Conservation (phyloP, 2,113 vertebrate genomes). For the Turnix velox region DNA sequence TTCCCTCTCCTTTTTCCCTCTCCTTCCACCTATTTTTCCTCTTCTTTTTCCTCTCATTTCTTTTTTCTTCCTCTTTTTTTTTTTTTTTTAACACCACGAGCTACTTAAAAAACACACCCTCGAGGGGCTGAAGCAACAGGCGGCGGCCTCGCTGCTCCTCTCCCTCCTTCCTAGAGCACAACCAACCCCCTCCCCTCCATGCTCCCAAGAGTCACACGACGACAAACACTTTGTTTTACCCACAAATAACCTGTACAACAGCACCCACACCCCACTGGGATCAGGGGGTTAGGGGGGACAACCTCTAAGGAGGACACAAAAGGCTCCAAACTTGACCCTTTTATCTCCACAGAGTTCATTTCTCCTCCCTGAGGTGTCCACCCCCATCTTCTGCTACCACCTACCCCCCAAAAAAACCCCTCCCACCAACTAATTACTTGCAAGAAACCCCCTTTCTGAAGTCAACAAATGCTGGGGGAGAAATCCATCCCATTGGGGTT, state of each 20-base stretch:
- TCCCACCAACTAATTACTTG: constrained; percentile 54
- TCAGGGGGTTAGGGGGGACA: too few species aligned
- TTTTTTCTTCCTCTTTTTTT: neutral
- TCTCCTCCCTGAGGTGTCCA: constrained; percentile 18
- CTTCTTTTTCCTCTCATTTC: neutral
- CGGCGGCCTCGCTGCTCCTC: constrained; percentile 34
- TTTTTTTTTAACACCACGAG: neutral
- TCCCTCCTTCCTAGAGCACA: constrained; percentile 50
- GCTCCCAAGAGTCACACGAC: constrained; percentile 62
- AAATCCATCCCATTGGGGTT: constrained; percentile 3
- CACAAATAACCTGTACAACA: constrained; percentile 67
- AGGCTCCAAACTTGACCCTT: neutral
- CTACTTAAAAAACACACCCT: constrained; percentile 58
- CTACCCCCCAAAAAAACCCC: constrained; percentile 52
- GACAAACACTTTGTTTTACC: constrained; percentile 62
- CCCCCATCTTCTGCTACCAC: too few species aligned
- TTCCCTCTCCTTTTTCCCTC: neutral
- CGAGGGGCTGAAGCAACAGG: constrained; percentile 45
- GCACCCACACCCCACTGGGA: too few species aligned
- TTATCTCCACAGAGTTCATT: constrained; percentile 8
- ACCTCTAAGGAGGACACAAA: constrained; percentile 21
- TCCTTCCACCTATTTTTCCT: too few species aligned
- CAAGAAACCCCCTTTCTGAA: constrained; percentile 61
- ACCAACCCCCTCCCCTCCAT: constrained; percentile 54
- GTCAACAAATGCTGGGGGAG: constrained; percentile 55